A percentile compares a stretch with the other conserved stretches of the same genome.
Evolutionary conservation across 2,888 invertebrate genomes (phyloP).

Genomic region (Lysandra coridon): DNA sequence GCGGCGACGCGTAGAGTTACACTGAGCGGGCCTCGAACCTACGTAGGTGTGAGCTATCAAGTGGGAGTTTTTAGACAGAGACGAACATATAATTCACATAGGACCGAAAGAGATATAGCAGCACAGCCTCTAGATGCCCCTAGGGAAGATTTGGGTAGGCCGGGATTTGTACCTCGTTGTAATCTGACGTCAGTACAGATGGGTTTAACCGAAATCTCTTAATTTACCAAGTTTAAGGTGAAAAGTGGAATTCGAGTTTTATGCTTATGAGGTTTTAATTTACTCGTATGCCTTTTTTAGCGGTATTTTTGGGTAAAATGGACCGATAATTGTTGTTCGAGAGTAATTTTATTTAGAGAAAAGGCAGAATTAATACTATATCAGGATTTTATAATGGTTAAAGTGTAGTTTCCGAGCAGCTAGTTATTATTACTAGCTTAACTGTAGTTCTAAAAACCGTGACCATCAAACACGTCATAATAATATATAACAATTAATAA

Average conservation of each 20-base stretch:
- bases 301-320: not conserved
- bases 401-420: no score
- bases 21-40: conserved; percentile 68
- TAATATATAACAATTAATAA: no score
- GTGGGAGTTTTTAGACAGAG: conserved; percentile 67
- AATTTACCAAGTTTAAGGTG: conserved; percentile 12
- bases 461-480: no score
- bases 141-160: conserved; percentile 72
- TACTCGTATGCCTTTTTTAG: not conserved
- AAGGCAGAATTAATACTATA: not conserved
- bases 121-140: conserved; percentile 52
- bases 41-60: conserved; percentile 52
- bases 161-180: conserved; percentile 50
- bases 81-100: conserved; percentile 40
- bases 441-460: no score
- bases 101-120: conserved; percentile 51
- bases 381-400: no score
- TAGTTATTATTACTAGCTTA: no score
- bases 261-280: not conserved
- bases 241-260: not conserved
- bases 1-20: conserved; percentile 52
- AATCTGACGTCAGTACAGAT: conserved; percentile 33
- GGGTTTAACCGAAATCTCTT: conserved; percentile 16
- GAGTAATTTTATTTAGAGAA: not conserved
- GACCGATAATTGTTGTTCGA: not conserved